phyloP scores from a whole-genome alignment of 2,113 vertebrate genomes.

The Bungarus multicinctus region DNA sequence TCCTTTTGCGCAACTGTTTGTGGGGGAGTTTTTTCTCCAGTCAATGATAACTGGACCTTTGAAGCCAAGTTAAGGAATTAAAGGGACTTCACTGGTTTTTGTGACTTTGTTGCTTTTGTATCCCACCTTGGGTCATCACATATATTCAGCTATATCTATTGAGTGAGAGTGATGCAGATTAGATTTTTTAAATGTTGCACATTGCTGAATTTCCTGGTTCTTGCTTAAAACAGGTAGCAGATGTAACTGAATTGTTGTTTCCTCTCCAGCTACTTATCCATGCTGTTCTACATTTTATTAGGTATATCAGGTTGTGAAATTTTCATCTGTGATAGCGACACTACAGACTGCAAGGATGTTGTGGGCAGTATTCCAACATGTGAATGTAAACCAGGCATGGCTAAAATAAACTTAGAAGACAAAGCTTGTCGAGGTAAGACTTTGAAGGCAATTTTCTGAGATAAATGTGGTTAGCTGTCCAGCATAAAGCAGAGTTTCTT shows the following conservation, averaged over 20 bases:
- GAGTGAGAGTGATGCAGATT: not conserved
- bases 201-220: not conserved
- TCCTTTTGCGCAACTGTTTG: too few relatives aligned
- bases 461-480: not conserved
- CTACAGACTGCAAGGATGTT: accelerated
- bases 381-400: accelerated
- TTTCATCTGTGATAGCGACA: accelerated
- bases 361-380: accelerated
- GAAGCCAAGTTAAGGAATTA: too few relatives aligned
- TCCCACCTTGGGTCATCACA: too few relatives aligned
- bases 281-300: constrained; percentile 26
- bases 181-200: not conserved
- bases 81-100: too few relatives aligned
- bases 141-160: not conserved
- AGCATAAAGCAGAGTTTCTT: not conserved
- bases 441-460: not conserved
- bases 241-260: not conserved
- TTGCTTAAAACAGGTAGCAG: not conserved
- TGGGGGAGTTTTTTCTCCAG: too few relatives aligned
- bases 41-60: too few relatives aligned
- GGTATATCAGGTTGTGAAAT: accelerated
- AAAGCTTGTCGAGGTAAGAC: constrained; percentile 50
- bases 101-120: too few relatives aligned
- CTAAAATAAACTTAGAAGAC: not conserved
- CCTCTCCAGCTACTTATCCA: not conserved